These are phyloP conservation scores for Crotalus tigris DNA, from an alignment of 2,113 vertebrate species.

Conservation along the genomic window DNA sequence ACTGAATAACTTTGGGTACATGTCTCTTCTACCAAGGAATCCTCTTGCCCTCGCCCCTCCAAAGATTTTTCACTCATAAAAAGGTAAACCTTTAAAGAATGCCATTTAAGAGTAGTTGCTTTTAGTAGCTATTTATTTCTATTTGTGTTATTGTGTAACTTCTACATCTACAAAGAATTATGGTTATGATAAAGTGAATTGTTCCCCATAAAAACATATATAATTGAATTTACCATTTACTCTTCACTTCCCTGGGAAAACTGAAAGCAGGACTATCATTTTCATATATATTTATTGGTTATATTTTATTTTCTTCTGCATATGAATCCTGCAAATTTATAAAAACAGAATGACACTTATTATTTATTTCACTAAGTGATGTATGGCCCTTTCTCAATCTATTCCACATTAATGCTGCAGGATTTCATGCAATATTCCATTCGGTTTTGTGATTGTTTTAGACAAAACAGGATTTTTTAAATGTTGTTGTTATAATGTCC, in stretches of 20 bases:
- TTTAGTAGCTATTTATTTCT: background rate
- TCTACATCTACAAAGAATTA: background rate
- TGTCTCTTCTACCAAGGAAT: background rate
- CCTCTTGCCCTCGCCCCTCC: background rate
- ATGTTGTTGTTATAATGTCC: background rate
- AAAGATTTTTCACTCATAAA: background rate
- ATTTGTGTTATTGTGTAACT: background rate
- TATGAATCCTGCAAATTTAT: background rate
- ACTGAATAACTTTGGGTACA: background rate
- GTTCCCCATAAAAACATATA: background rate
- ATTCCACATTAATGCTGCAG: background rate
- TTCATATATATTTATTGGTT: background rate
- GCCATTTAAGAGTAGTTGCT: background rate
- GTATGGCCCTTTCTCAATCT: background rate
- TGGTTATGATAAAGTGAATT: background rate
- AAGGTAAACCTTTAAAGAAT: background rate
- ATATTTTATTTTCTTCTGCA: background rate
- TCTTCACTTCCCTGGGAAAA: background rate
- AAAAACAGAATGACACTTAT: background rate
- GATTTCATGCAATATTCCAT: background rate
- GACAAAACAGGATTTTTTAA: background rate
- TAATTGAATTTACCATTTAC: background rate
- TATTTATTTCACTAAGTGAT: background rate
- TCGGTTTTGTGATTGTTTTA: background rate
- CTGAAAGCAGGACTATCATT: background rate